phyloP scores from a whole-genome alignment of 2,888 invertebrate species.

The Rhingia campestris region DNA sequence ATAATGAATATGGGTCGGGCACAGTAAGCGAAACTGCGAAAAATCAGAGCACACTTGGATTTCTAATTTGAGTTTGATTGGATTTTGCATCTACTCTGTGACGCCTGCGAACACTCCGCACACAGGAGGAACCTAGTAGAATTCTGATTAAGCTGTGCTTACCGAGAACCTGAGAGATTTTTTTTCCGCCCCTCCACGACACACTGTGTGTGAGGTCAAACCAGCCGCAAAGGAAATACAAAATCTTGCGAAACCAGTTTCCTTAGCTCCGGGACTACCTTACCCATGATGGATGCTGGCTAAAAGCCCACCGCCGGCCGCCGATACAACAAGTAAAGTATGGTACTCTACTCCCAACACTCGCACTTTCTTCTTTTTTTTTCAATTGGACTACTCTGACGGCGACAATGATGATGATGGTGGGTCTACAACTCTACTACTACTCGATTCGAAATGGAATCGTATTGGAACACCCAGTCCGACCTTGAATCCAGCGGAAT shows the following conservation, averaged over 20 bases:
- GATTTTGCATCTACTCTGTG: constrained; percentile 17
- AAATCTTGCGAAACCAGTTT: constrained; percentile 68
- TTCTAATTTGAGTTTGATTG: constrained; percentile 41
- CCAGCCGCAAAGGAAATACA: constrained; percentile 42
- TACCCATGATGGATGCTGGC: not conserved
- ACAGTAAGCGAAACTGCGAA: constrained; percentile 42
- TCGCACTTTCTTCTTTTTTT: constrained; percentile 45
- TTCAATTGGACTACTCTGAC: not conserved
- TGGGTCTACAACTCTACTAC: not conserved
- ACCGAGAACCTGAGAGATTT: constrained; percentile 5
- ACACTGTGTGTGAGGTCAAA: constrained; percentile 29
- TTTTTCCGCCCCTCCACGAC: not conserved
- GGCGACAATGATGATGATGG: not conserved
- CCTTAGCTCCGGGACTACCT: constrained; percentile 26
- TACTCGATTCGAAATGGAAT: not conserved
- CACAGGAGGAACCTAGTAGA: constrained; percentile 20
- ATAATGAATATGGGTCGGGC: constrained; percentile 67
- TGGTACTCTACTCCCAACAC: constrained; percentile 1
- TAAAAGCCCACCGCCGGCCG: not conserved
- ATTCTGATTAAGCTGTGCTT: constrained; percentile 53
- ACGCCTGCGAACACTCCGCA: not conserved
- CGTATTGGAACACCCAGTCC: constrained; percentile 6
- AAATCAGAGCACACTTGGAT: constrained; percentile 54
- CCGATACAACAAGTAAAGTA: not conserved
- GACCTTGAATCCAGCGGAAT: constrained; percentile 33